A percentile compares a stretch with the other conserved stretches of the same genome.
phyloP scores from a whole-genome alignment of 2,888 invertebrate species.

The Ophioninae sp. region DNA sequence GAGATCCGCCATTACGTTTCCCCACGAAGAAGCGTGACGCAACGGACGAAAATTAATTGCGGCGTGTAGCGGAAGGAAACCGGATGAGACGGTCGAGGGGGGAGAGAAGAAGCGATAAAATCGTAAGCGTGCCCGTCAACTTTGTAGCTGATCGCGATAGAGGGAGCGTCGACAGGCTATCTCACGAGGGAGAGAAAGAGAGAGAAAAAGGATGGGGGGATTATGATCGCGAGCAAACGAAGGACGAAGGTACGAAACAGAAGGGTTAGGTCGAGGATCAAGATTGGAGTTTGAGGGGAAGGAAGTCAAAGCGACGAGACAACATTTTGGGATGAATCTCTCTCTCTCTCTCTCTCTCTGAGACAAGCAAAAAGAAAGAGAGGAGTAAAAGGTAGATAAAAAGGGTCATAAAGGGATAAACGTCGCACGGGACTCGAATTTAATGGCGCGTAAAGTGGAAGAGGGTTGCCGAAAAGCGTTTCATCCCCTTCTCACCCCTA shows the following conservation, averaged over 20 bases:
- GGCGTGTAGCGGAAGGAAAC: not conserved
- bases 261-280: slow-evolving; percentile 53
- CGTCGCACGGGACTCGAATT: slow-evolving; percentile 75
- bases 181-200: slow-evolving; percentile 14
- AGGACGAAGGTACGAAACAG: slow-evolving; percentile 21
- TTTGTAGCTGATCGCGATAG: slow-evolving; percentile 21
- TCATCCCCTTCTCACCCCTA: slow-evolving; percentile 37
- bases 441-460: slow-evolving; percentile 79
- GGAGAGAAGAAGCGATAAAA: slow-evolving; percentile 42
- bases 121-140: slow-evolving; percentile 42
- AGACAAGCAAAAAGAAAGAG: slow-evolving; percentile 48
- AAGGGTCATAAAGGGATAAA: slow-evolving; percentile 74
- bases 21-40: not conserved
- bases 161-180: slow-evolving; percentile 44
- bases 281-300: slow-evolving; percentile 34
- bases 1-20: not conserved
- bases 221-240: slow-evolving; percentile 14
- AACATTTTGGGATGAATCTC: slow-evolving; percentile 33
- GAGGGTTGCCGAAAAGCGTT: slow-evolving; percentile 50
- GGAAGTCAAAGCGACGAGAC: slow-evolving; percentile 15
- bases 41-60: not conserved
- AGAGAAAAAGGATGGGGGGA: not conserved
- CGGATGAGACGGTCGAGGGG: not conserved
- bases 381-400: slow-evolving; percentile 60
- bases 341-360: not conserved